phyloP scores from a whole-genome alignment of 2,113 vertebrate species.

The Cardinalis cardinalis region DNA sequence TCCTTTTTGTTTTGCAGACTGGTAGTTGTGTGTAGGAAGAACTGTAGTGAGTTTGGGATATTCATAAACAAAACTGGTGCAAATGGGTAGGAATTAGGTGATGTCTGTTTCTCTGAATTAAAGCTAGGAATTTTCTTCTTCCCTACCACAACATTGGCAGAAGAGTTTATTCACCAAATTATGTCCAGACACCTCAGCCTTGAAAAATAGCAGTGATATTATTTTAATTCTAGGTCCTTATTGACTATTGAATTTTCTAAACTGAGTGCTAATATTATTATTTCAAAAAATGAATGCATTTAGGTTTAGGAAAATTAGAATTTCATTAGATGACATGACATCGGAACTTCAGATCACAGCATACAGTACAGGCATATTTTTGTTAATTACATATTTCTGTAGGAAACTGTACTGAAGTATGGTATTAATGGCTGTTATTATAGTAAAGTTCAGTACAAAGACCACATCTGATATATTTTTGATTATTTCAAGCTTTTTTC shows the following conservation, averaged over 20 bases:
- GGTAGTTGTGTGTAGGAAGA: neutral
- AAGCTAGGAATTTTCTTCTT: neutral
- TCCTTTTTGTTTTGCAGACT: neutral
- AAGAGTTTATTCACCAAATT: neutral
- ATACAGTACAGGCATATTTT: neutral
- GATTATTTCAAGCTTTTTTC: neutral
- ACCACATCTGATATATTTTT: neutral
- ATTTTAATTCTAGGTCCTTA: neutral
- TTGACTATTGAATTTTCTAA: neutral
- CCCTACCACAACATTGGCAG: neutral
- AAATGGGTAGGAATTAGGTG: neutral
- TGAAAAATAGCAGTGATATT: neutral
- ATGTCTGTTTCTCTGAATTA: neutral
- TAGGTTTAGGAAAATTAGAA: neutral
- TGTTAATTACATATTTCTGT: neutral
- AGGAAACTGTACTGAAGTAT: neutral
- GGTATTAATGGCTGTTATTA: neutral
- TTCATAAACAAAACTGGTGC: neutral
- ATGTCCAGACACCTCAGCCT: neutral
- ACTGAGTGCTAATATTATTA: neutral
- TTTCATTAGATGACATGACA: neutral
- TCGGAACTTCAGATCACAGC: neutral
- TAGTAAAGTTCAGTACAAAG: neutral
- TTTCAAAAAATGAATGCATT: neutral
- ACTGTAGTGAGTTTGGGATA: neutral